Evolutionary conservation across 2,888 invertebrate species (phyloP).

Genomic region (Spodoptera exigua): DNA sequence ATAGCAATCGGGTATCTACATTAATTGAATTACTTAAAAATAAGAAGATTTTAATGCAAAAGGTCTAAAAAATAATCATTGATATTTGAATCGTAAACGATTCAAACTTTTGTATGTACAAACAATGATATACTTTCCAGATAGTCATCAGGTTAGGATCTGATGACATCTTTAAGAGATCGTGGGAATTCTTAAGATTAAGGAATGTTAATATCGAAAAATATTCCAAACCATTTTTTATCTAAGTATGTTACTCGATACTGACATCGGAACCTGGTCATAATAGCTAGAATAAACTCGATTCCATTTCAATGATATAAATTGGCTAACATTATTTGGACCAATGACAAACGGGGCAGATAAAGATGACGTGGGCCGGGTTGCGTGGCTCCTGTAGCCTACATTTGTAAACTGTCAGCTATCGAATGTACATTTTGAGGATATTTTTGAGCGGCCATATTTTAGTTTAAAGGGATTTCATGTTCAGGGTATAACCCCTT

Average conservation of each 20-base stretch:
- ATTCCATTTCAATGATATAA: constrained; percentile 50
- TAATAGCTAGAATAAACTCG: constrained; percentile 16
- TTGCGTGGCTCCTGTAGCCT: constrained; percentile 7
- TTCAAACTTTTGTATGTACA: too few species aligned
- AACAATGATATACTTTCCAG: too few species aligned
- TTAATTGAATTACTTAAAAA: too few species aligned
- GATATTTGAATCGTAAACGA: too few species aligned
- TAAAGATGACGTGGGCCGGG: constrained; percentile 46
- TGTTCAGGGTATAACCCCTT: neutral
- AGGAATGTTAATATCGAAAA: neutral
- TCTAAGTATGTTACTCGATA: neutral
- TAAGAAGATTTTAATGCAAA: too few species aligned
- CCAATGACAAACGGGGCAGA: constrained; percentile 48
- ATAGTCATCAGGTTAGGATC: too few species aligned
- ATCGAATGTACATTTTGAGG: constrained; percentile 24
- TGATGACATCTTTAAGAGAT: too few species aligned
- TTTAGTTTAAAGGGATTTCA: neutral
- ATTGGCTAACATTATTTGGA: constrained; percentile 49
- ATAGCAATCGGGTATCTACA: too few species aligned
- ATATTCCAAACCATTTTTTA: neutral
- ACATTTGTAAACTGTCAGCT: constrained; percentile 53
- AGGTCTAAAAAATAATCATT: too few species aligned
- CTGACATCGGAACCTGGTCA: constrained; percentile 2
- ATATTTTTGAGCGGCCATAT: constrained; percentile 8
- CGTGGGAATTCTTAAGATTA: too few species aligned